Percentiles rank a stretch among this genome's conserved stretches.
Conservation (phyloP, 1,140 invertebrate species). For the Drosophila santomea region DNA sequence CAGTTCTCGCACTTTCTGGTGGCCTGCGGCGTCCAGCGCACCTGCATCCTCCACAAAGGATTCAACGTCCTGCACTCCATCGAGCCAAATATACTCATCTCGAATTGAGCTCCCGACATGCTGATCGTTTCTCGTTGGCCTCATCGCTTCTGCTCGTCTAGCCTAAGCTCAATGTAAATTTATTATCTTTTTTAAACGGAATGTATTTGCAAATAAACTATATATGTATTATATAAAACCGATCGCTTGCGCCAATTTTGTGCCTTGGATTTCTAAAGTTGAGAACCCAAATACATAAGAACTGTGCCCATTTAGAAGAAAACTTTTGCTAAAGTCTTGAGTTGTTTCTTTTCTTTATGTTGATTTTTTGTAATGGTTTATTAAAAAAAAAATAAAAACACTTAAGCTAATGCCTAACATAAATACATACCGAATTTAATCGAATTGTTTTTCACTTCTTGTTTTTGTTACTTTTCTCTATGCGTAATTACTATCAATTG, state of each 20-base stretch:
- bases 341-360: conserved; percentile 44
- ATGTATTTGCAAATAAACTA: conserved; percentile 8
- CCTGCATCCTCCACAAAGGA: conserved; percentile 90
- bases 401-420: conserved; percentile 76
- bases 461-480: conserved; percentile 28
- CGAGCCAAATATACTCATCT: conserved; percentile 87
- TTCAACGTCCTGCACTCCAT: conserved; percentile 88
- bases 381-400: conserved; percentile 78
- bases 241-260: background rate
- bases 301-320: background rate
- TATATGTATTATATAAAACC: conserved; percentile 15
- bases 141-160: conserved; percentile 42
- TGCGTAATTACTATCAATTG: conserved; percentile 62
- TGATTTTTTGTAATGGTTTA: conserved; percentile 49
- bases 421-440: conserved; percentile 74
- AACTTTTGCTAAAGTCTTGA: conserved; percentile 3
- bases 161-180: conserved; percentile 56
- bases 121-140: conserved; percentile 16
- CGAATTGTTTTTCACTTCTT: conserved; percentile 36
- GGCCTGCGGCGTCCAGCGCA: conserved; percentile 87
- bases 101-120: conserved; percentile 58
- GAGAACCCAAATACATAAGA: background rate
- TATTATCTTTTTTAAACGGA: conserved; percentile 20
- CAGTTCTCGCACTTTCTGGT: conserved; percentile 91
- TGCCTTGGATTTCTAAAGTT: background rate